Conservation (phyloP, 1,140 invertebrate genomes). For the Lepidurus apus region DNA sequence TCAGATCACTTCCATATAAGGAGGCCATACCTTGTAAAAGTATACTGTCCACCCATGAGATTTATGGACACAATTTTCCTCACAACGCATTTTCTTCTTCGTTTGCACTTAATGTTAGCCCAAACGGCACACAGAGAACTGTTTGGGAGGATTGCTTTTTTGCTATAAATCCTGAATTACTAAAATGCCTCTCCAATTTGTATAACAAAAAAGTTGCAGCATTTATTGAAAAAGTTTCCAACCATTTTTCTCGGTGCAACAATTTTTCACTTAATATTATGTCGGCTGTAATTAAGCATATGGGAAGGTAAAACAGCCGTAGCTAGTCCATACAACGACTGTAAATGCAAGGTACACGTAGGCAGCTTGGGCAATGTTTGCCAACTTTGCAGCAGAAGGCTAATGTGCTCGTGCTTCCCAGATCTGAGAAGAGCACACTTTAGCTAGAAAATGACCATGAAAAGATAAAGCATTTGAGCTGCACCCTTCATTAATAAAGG, state of each 20-base stretch:
- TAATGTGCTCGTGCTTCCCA: too few relatives aligned
- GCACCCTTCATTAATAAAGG: too few relatives aligned
- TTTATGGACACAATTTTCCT: not conserved
- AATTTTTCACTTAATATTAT: not conserved
- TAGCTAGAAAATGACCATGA: too few relatives aligned
- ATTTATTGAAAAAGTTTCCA: not conserved
- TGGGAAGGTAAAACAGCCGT: not conserved
- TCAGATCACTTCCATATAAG: constrained; percentile 22
- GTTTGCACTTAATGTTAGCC: not conserved
- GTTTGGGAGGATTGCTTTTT: not conserved
- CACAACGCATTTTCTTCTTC: not conserved
- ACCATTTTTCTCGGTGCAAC: not conserved
- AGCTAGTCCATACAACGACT: not conserved
- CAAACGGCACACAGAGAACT: not conserved
- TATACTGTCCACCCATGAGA: constrained; percentile 21
- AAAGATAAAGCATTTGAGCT: too few relatives aligned
- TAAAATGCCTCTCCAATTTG: not conserved
- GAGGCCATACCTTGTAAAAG: not conserved
- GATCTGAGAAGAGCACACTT: too few relatives aligned
- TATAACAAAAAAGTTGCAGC: not conserved
- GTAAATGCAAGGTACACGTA: not conserved
- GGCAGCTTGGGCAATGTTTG: not conserved
- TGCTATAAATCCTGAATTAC: not conserved
- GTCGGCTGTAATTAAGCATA: not conserved
- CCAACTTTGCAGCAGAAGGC: not conserved